A percentile compares a stretch with the other conserved stretches of the same genome.
These are phyloP conservation scores for Archips xylosteana DNA, from an alignment of 2,888 invertebrate species.

Conservation along the genomic window DNA sequence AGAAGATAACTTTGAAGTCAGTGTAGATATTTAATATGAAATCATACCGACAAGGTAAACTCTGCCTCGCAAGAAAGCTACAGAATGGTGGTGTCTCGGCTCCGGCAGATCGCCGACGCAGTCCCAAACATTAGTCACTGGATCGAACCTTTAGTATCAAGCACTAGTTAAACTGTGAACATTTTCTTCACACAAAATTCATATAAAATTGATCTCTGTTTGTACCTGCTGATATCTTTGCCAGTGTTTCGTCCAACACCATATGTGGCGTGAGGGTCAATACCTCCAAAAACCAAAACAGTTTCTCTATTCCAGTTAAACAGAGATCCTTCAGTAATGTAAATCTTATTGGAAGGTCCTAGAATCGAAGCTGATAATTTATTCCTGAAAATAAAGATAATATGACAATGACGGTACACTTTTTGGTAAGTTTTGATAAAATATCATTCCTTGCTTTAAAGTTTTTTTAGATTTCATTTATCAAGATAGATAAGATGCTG, in stretches of 20 bases:
- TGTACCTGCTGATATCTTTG: slow-evolving; percentile 84
- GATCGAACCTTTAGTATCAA: slow-evolving; percentile 77
- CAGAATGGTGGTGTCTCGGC: slow-evolving; percentile 89
- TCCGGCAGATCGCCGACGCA: slow-evolving; percentile 88
- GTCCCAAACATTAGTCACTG: slow-evolving; percentile 87
- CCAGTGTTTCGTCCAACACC: slow-evolving; percentile 86
- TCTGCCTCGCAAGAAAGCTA: slow-evolving; percentile 86
- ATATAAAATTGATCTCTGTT: not conserved
- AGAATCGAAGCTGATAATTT: slow-evolving; percentile 75
- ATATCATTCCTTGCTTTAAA: no score
- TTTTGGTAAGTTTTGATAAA: no score
- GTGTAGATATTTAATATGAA: no score
- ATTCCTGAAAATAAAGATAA: slow-evolving; percentile 60
- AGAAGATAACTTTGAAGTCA: no score
- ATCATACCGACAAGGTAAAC: slow-evolving; percentile 88
- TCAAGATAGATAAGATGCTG: no score
- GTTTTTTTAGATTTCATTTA: no score
- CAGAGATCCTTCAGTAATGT: slow-evolving; percentile 79
- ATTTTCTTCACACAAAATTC: not conserved
- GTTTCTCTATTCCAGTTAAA: slow-evolving; percentile 86
- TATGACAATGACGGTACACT: not conserved
- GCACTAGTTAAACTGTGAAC: not conserved
- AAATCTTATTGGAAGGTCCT: slow-evolving; percentile 79
- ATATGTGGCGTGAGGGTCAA: slow-evolving; percentile 87
- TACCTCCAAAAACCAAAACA: slow-evolving; percentile 89